These are phyloP conservation scores for Eclectus roratus DNA, from an alignment of 2,113 vertebrate species.

Conservation along the genomic window DNA sequence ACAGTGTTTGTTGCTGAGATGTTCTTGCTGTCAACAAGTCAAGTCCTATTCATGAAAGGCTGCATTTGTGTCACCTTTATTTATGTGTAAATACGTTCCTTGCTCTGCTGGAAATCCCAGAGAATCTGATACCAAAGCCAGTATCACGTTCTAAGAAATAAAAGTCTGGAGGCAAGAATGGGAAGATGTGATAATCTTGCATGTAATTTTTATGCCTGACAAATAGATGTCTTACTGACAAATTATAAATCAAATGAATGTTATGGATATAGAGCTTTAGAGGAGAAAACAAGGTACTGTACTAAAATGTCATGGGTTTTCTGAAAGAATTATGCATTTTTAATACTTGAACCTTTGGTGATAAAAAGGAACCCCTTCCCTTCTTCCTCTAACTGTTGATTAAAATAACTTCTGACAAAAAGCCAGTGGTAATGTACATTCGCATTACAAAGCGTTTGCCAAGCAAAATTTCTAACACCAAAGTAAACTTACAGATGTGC, in stretches of 20 bases:
- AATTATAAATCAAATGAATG: not conserved
- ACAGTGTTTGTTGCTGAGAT: not conserved
- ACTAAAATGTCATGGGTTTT: not conserved
- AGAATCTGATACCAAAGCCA: not conserved
- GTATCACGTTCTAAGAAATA: not conserved
- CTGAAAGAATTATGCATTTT: not conserved
- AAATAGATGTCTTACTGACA: not conserved
- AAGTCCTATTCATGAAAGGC: not conserved
- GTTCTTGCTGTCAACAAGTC: not conserved
- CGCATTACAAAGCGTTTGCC: not conserved
- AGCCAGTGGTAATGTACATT: not conserved
- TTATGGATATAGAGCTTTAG: not conserved
- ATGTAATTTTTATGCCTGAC: not conserved
- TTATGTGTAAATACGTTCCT: not conserved
- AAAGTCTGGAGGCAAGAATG: not conserved
- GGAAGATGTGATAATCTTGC: not conserved
- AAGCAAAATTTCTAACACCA: not conserved
- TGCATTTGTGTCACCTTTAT: not conserved
- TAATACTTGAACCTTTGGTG: not conserved
- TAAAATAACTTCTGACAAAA: not conserved
- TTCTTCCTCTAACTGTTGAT: rapidly evolving
- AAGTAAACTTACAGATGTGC: not conserved
- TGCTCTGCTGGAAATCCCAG: not conserved
- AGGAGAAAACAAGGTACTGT: not conserved
- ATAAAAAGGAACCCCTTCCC: not conserved